Percentiles rank a stretch among this genome's conserved stretches.
These are phyloP conservation scores for Harpegnathos saltator DNA, from an alignment of 1,140 invertebrate genomes.

Conservation along the genomic window DNA sequence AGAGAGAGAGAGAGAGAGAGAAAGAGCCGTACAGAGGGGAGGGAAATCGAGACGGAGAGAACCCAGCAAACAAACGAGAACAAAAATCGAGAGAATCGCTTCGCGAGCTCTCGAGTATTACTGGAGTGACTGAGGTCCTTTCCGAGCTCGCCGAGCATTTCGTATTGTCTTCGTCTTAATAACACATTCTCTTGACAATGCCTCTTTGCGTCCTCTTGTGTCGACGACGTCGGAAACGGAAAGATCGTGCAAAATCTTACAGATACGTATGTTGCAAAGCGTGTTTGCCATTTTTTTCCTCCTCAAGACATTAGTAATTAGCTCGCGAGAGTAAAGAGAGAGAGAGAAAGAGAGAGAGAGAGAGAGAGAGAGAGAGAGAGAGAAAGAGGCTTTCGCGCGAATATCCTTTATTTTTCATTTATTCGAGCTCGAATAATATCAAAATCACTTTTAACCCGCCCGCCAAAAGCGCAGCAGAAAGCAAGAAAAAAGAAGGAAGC, in stretches of 20 bases:
- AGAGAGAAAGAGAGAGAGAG: too few relatives aligned
- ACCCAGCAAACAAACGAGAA: conserved; percentile 51
- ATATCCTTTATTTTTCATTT: too few relatives aligned
- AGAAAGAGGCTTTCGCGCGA: too few relatives aligned
- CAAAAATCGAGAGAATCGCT: conserved; percentile 72
- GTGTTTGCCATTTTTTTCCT: too few relatives aligned
- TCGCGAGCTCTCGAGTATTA: conserved; percentile 62
- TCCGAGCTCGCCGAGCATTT: conserved; percentile 41
- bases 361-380: too few relatives aligned
- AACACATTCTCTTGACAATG: conserved; percentile 53
- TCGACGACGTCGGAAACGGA: neutral
- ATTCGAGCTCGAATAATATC: too few relatives aligned
- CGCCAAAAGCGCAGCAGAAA: too few relatives aligned
- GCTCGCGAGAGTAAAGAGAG: too few relatives aligned
- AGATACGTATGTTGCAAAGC: neutral
- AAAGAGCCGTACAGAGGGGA: conserved; percentile 14
- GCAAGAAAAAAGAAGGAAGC: too few relatives aligned
- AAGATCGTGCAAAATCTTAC: conserved; percentile 11
- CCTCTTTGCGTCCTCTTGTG: conserved; percentile 2
- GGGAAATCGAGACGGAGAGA: conserved; percentile 64
- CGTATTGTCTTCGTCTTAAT: conserved; percentile 64
- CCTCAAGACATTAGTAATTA: too few relatives aligned
- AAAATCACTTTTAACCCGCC: too few relatives aligned
- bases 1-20: too few relatives aligned
- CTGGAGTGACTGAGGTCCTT: conserved; percentile 62